Evolutionary conservation across 2,888 invertebrate species (phyloP).

Genomic region (Hetaerina titia): DNA sequence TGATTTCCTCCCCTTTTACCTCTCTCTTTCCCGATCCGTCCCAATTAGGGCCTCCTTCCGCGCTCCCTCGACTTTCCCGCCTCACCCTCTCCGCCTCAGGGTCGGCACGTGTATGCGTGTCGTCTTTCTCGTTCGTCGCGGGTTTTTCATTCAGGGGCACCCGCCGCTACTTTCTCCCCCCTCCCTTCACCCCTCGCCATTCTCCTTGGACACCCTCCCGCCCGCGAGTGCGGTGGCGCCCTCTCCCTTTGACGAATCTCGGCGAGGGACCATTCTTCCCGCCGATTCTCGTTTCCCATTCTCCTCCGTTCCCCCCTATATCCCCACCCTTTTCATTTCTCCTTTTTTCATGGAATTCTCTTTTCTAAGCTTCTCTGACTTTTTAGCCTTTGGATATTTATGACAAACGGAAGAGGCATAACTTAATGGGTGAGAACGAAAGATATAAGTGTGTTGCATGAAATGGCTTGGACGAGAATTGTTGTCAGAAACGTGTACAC

Average conservation of each 20-base stretch:
- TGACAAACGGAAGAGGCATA: too few relatives aligned
- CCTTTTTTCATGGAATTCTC: background rate
- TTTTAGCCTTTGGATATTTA: background rate
- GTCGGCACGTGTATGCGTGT: background rate
- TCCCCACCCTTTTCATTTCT: background rate
- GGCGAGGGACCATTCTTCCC: background rate
- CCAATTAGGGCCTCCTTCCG: background rate
- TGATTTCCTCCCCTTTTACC: background rate
- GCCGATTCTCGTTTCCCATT: background rate
- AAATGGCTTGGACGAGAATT: too few relatives aligned
- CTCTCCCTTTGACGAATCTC: background rate
- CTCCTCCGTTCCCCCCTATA: too few relatives aligned
- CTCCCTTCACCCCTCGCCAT: too few relatives aligned
- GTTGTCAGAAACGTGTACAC: too few relatives aligned
- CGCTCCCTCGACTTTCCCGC: background rate
- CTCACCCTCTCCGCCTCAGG: background rate
- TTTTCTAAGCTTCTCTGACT: background rate
- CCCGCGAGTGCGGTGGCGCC: too few relatives aligned
- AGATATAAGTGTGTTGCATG: too few relatives aligned
- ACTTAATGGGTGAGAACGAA: too few relatives aligned
- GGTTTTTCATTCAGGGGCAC: conserved; percentile 3
- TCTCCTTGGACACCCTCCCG: too few relatives aligned
- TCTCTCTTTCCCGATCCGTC: background rate
- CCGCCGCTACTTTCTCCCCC: background rate
- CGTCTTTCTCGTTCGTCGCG: background rate